Evolutionary conservation across 2,113 vertebrate genomes (phyloP).

Genomic region (Plestiodon gilberti): DNA sequence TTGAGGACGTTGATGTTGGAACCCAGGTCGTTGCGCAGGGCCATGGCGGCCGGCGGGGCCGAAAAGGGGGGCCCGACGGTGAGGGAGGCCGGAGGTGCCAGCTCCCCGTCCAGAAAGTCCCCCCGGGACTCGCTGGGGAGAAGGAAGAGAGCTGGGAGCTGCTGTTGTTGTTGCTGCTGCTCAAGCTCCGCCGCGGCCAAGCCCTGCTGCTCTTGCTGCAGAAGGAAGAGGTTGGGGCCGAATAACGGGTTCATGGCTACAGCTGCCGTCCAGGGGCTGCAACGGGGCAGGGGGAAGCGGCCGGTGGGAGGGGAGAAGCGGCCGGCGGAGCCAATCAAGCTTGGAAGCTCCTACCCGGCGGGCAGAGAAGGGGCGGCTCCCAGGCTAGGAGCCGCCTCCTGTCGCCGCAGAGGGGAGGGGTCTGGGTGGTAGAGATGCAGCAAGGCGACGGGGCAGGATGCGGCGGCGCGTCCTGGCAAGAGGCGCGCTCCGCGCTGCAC

Average conservation of each 20-base stretch:
- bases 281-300: neutral
- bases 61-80: constrained; percentile 60
- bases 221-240: constrained; percentile 82
- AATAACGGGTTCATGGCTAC: constrained; percentile 91
- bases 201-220: constrained; percentile 79
- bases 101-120: constrained; percentile 60
- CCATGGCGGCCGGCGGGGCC: constrained; percentile 89
- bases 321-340: neutral
- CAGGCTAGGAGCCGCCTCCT: neutral
- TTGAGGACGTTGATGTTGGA: constrained; percentile 97
- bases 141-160: constrained; percentile 29
- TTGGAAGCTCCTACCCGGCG: neutral
- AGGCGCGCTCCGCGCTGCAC: too few species aligned
- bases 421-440: neutral
- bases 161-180: neutral
- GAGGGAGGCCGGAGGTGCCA: constrained; percentile 9
- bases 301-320: neutral
- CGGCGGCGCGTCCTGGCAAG: neutral
- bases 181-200: constrained; percentile 50
- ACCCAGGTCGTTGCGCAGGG: constrained; percentile 93
- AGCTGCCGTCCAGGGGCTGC: constrained; percentile 43
- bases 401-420: neutral
- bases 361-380: neutral
- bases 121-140: constrained; percentile 59
- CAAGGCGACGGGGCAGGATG: neutral